Conservation (phyloP, 2,888 invertebrate species). For the Pollenia labialis region DNA sequence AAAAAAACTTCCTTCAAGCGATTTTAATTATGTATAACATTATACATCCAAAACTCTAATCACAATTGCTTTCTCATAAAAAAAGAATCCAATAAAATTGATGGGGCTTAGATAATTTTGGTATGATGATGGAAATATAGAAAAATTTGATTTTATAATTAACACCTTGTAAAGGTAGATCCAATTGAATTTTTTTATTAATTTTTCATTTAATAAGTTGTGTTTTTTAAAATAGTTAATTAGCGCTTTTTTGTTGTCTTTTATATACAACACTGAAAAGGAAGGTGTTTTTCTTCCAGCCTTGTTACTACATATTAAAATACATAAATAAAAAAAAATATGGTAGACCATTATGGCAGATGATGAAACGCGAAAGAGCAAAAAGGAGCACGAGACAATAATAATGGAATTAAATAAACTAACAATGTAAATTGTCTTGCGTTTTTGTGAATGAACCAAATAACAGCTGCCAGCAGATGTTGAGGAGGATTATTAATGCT, state of each 20-base stretch:
- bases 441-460: slow-evolving; percentile 62
- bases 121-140: too few species aligned
- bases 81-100: too few species aligned
- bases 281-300: slow-evolving; percentile 45
- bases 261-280: slow-evolving; percentile 21
- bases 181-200: too few species aligned
- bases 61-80: too few species aligned
- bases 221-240: too few species aligned
- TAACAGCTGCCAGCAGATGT: slow-evolving; percentile 73
- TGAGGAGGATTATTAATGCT: slow-evolving; percentile 62
- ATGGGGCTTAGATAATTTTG: too few species aligned
- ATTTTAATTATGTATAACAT: too few species aligned
- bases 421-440: slow-evolving; percentile 43
- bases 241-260: background rate
- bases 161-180: too few species aligned
- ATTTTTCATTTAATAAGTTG: too few species aligned
- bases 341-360: slow-evolving; percentile 63
- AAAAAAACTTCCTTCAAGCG: too few species aligned
- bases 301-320: slow-evolving; percentile 25
- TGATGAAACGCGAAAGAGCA: slow-evolving; percentile 53
- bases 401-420: slow-evolving; percentile 34
- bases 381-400: slow-evolving; percentile 66
- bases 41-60: too few species aligned
- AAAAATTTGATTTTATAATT: too few species aligned
- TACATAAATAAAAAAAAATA: slow-evolving; percentile 14